Evolutionary conservation across 1,140 invertebrate species (phyloP).

Genomic region (Drosophila saltans): DNA sequence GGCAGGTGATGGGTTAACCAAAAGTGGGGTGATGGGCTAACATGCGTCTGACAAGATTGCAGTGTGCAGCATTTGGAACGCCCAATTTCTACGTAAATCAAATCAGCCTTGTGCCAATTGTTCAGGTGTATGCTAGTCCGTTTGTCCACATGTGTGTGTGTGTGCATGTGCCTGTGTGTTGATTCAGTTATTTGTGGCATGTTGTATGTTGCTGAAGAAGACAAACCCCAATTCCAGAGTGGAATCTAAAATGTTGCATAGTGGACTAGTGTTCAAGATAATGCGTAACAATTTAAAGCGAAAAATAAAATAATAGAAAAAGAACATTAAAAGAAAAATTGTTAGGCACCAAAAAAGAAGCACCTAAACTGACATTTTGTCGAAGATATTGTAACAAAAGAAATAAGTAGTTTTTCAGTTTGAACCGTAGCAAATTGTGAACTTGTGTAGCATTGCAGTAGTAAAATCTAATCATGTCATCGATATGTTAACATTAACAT

Average conservation of each 20-base stretch:
- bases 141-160: conserved; percentile 23
- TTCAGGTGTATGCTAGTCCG: conserved; percentile 3
- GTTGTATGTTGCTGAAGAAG: conserved; percentile 22
- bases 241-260: conserved; percentile 16
- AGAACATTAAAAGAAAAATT: too few relatives aligned
- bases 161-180: background rate
- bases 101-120: conserved; percentile 44
- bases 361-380: too few relatives aligned
- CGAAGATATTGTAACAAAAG: too few relatives aligned
- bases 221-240: conserved; percentile 10
- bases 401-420: too few relatives aligned
- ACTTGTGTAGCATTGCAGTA: too few relatives aligned
- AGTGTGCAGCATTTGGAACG: conserved; percentile 19
- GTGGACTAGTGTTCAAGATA: background rate
- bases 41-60: conserved; percentile 52
- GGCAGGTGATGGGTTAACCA: conserved; percentile 26
- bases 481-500: too few relatives aligned
- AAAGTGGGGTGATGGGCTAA: conserved; percentile 22
- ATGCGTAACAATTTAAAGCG: too few relatives aligned
- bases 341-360: too few relatives aligned
- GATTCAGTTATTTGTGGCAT: conserved; percentile 11
- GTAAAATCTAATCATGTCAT: too few relatives aligned
- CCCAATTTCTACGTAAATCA: conserved; percentile 44
- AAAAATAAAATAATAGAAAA: too few relatives aligned
- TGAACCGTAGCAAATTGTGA: too few relatives aligned